Conservation (phyloP, 2,113 vertebrate species). For the Limnothrissa miodon region DNA sequence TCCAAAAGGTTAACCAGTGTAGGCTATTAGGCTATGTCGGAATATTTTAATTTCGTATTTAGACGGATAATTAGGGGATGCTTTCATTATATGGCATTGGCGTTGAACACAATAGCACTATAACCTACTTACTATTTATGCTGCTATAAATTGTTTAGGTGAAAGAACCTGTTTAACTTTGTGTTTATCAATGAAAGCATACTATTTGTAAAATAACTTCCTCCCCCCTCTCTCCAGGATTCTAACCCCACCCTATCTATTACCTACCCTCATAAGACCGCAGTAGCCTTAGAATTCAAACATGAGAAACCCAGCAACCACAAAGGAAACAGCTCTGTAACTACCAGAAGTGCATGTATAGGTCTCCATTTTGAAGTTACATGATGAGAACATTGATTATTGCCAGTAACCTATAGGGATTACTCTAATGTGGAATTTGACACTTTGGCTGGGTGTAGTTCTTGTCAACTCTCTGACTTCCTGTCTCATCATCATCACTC, state of each 20-base stretch:
- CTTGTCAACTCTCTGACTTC: neutral
- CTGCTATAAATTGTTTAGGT: neutral
- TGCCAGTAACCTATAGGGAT: neutral
- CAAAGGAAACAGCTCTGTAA: slow-evolving; percentile 8
- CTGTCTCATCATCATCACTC: neutral
- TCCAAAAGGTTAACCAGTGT: too few species aligned
- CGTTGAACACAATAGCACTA: too few species aligned
- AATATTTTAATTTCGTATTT: neutral
- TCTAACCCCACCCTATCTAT: neutral
- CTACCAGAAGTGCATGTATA: neutral
- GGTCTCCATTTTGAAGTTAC: neutral
- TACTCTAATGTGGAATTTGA: neutral
- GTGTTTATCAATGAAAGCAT: neutral
- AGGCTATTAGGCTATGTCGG: too few species aligned
- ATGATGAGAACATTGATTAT: neutral
- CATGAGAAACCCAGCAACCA: neutral
- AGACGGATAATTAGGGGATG: neutral
- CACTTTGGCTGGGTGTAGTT: neutral
- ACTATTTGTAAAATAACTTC: neutral
- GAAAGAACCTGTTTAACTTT: neutral
- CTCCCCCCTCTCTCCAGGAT: neutral
- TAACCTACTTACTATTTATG: too few species aligned
- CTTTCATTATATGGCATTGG: neutral
- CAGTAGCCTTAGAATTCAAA: neutral
- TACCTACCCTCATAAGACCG: neutral